Evolutionary conservation across 2,888 invertebrate species (phyloP).

Genomic region (Herminia tarsipennalis): DNA sequence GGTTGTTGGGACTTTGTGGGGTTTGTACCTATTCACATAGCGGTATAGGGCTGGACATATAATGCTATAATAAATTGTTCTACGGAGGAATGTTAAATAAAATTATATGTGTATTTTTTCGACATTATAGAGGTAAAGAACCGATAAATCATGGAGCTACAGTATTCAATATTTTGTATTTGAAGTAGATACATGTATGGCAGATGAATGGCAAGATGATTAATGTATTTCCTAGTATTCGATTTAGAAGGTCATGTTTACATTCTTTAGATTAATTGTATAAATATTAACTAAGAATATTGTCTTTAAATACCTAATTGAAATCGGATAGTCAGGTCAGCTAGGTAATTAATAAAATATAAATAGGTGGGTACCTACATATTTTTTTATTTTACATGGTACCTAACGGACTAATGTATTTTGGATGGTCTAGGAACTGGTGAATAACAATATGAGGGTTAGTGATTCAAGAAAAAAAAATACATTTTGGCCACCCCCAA

Average conservation of each 20-base stretch:
- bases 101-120: background rate
- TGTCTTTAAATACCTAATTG: no score
- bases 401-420: no score
- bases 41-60: constrained; percentile 5
- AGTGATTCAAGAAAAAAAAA: no score
- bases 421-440: no score
- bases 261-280: no score
- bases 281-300: no score
- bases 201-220: background rate
- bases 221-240: background rate
- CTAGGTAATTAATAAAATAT: no score
- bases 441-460: no score
- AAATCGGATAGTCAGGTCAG: no score
- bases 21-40: constrained; percentile 18
- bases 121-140: background rate
- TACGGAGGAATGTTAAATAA: background rate
- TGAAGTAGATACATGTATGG: background rate
- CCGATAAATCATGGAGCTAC: constrained; percentile 5
- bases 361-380: no score
- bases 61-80: constrained; percentile 16
- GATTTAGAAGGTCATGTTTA: background rate
- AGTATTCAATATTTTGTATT: background rate
- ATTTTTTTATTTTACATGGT: no score
- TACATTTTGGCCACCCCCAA: no score
- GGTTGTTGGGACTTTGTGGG: constrained; percentile 46